These are phyloP conservation scores for Reticulitermes speratus DNA, from an alignment of 1,140 invertebrate species.

Conservation along the genomic window DNA sequence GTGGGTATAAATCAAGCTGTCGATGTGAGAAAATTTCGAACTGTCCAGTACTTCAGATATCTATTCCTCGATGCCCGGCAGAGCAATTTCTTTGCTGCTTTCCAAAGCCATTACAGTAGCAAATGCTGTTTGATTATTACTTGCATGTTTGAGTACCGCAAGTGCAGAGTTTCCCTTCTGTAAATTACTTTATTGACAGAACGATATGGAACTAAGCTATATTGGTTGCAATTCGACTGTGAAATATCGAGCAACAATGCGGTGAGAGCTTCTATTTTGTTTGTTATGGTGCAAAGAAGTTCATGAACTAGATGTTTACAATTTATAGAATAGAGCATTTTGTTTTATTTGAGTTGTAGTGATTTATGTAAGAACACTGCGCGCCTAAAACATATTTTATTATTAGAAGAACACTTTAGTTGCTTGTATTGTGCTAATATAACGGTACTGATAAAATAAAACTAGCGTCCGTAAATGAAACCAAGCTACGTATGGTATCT, in stretches of 20 bases:
- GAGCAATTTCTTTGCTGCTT: conserved; percentile 19
- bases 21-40: conserved; percentile 9
- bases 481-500: background rate
- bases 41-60: conserved; percentile 19
- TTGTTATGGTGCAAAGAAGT: background rate
- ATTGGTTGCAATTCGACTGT: too few species aligned
- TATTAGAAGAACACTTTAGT: too few species aligned
- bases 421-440: background rate
- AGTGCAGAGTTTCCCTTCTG: too few species aligned
- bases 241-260: background rate
- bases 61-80: background rate
- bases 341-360: too few species aligned
- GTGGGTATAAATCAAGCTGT: conserved; percentile 14
- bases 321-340: too few species aligned
- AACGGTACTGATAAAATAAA: background rate
- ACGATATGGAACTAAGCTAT: too few species aligned
- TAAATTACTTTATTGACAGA: too few species aligned
- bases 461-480: background rate
- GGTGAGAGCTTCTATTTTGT: background rate
- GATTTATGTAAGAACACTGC: too few species aligned
- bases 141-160: too few species aligned
- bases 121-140: background rate
- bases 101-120: background rate
- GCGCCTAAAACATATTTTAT: too few species aligned
- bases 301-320: background rate